Evolutionary conservation across 2,888 invertebrate genomes (phyloP).

Genomic region (Nysson spinosus): DNA sequence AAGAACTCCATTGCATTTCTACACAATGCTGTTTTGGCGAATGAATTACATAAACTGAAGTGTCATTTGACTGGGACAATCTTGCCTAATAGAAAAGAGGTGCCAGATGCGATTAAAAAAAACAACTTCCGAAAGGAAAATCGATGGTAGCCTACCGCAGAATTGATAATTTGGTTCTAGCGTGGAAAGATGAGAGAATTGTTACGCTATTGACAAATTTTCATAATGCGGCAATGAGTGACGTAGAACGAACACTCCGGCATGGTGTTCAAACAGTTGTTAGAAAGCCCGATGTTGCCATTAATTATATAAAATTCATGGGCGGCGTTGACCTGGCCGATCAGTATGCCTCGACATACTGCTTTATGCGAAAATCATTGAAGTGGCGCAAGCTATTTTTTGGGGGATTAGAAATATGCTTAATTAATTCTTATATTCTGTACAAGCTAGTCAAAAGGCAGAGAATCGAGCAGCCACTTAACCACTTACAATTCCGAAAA

Average conservation of each 20-base stretch:
- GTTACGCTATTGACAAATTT: conserved; percentile 44
- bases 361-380: conserved; percentile 28
- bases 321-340: conserved; percentile 39
- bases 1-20: conserved; percentile 39
- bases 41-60: conserved; percentile 36
- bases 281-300: conserved; percentile 17
- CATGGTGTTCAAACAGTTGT: conserved; percentile 7
- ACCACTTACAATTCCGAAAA: neutral
- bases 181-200: conserved; percentile 37
- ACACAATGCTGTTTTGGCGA: conserved; percentile 38
- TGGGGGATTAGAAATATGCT: conserved; percentile 17
- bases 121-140: conserved; percentile 26
- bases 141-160: conserved; percentile 47
- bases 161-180: neutral
- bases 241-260: conserved; percentile 24
- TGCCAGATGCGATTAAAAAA: neutral
- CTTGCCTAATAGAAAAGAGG: neutral
- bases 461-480: neutral
- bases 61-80: conserved; percentile 20
- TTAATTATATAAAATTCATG: conserved; percentile 35
- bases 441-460: neutral
- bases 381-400: conserved; percentile 43
- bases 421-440: conserved; percentile 2
- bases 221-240: conserved; percentile 22
- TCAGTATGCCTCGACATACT: conserved; percentile 33